phyloP scores from a whole-genome alignment of 23 tunicate genomes.

The Styela plicata region DNA sequence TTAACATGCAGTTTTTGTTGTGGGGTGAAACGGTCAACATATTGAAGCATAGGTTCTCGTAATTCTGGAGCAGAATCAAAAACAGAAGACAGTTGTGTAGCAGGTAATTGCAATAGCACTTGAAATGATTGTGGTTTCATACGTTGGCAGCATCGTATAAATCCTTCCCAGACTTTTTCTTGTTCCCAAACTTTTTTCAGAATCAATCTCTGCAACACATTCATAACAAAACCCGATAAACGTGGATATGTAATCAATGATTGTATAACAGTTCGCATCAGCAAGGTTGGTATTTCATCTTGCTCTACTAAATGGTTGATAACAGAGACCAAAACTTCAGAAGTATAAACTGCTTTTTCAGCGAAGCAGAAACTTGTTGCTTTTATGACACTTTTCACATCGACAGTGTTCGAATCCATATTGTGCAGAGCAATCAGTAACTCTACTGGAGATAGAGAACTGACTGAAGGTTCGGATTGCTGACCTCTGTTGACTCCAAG shows the following conservation, averaged over 20 bases:
- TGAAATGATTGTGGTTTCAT: slow-evolving; percentile 95
- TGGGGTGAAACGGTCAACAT: slow-evolving; percentile 75
- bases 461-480: slow-evolving; percentile 44
- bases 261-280: slow-evolving; percentile 95
- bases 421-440: slow-evolving; percentile 82
- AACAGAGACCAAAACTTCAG: slow-evolving; percentile 90
- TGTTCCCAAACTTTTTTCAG: slow-evolving; percentile 92
- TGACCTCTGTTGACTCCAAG: slow-evolving; percentile 76
- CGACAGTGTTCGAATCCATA: slow-evolving; percentile 64
- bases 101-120: slow-evolving; percentile 72
- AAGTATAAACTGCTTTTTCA: slow-evolving; percentile 86
- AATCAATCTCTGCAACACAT: slow-evolving; percentile 73
- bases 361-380: slow-evolving; percentile 91
- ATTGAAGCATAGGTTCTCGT: slow-evolving; percentile 57
- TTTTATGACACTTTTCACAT: slow-evolving; percentile 74
- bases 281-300: slow-evolving; percentile 65
- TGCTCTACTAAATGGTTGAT: slow-evolving; percentile 83
- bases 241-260: slow-evolving; percentile 93
- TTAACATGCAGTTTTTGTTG: slow-evolving; percentile 44
- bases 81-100: slow-evolving; percentile 48
- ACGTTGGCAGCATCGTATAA: slow-evolving; percentile 86
- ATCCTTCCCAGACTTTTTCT: slow-evolving; percentile 95
- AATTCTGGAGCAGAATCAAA: slow-evolving; percentile 69
- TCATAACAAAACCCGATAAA: slow-evolving; percentile 81
- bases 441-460: slow-evolving; percentile 76